These are phyloP conservation scores for Pachliopta kotzebuea DNA, from an alignment of 2,888 invertebrate genomes.

Conservation along the genomic window DNA sequence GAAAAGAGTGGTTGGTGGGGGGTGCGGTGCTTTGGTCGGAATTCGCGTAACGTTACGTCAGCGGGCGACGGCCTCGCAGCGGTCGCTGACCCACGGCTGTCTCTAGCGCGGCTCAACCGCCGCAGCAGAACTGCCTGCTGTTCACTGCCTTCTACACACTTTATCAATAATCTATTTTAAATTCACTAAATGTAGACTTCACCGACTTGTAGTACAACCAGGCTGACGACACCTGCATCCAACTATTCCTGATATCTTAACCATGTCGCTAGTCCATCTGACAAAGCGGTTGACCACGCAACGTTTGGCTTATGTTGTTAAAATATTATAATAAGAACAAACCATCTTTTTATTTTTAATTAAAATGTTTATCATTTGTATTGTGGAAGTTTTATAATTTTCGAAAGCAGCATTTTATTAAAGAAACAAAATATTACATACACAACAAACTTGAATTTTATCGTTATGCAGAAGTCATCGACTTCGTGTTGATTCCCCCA, in stretches of 20 bases:
- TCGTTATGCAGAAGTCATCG: conserved; percentile 52
- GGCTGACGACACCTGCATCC: no score
- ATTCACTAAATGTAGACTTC: no score
- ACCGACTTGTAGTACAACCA: no score
- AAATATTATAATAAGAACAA: no score
- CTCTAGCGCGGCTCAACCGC: conserved; percentile 58
- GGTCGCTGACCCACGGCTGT: conserved; percentile 76
- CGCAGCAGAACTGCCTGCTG: conserved; percentile 64
- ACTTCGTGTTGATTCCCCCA: conserved; percentile 64
- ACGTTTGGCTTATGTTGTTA: no score
- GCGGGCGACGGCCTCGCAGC: conserved; percentile 74
- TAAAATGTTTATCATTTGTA: no score
- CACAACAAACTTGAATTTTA: conserved; percentile 12
- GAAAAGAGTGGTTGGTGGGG: conserved; percentile 38
- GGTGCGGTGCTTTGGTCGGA: conserved; percentile 54
- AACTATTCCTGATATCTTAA: no score
- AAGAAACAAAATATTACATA: conserved; percentile 5
- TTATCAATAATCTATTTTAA: not conserved
- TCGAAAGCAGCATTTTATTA: no score
- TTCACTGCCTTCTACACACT: conserved; percentile 10
- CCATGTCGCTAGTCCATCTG: no score
- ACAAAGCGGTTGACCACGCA: no score
- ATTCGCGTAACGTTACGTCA: conserved; percentile 80
- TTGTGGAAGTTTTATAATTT: no score
- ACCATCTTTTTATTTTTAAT: no score